Percentiles rank a stretch among this genome's conserved stretches.
Evolutionary conservation across 1,140 invertebrate species (phyloP).

Genomic region (Mamestra configurata): DNA sequence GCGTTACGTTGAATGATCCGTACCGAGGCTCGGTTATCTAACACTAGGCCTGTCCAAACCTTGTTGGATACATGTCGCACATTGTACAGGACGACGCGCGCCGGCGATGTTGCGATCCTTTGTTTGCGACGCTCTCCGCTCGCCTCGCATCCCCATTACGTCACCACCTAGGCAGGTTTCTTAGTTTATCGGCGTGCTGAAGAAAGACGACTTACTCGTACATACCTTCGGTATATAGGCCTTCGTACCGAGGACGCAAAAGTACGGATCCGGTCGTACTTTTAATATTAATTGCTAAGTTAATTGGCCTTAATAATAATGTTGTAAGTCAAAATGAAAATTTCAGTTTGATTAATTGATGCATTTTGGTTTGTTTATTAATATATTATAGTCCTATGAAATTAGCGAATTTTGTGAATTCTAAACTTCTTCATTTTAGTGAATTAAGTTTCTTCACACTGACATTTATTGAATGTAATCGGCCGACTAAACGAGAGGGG

Average conservation of each 20-base stretch:
- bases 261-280: neutral
- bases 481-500: too few relatives aligned
- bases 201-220: conserved; percentile 30
- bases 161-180: neutral
- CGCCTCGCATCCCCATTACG: neutral
- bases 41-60: neutral
- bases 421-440: too few relatives aligned
- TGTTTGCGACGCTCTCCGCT: too few relatives aligned
- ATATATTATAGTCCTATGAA: neutral
- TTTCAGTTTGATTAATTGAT: neutral
- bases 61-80: too few relatives aligned
- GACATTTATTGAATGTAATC: too few relatives aligned
- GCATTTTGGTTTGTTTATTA: neutral
- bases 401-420: too few relatives aligned
- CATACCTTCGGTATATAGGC: conserved; percentile 16
- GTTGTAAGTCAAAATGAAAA: conserved; percentile 8
- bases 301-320: conserved; percentile 25
- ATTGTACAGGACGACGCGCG: too few relatives aligned
- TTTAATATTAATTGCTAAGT: conserved; percentile 27
- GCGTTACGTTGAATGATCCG: conserved; percentile 12
- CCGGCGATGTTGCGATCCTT: too few relatives aligned
- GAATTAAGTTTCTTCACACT: too few relatives aligned
- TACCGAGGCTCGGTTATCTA: conserved; percentile 10
- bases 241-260: conserved; percentile 28
- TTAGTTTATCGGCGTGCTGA: neutral